Conservation (phyloP, 2,113 vertebrate genomes). For the Varanus komodoensis region DNA sequence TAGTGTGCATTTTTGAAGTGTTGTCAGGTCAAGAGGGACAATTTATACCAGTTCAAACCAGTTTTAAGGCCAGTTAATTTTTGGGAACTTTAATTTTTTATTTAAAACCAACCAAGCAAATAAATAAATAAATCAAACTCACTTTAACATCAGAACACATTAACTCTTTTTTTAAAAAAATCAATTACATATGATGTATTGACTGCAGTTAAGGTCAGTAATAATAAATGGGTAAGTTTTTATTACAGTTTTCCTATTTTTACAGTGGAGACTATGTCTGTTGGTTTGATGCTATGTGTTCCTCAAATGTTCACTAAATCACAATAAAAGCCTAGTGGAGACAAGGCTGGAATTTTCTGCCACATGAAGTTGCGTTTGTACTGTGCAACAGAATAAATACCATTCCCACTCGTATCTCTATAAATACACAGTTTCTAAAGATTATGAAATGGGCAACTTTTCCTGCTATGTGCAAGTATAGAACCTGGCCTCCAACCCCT, state of each 20-base stretch:
- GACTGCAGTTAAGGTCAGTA: neutral
- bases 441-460: slow-evolving; percentile 57
- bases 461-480: slow-evolving; percentile 68
- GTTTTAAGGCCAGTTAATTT: neutral
- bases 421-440: slow-evolving; percentile 29
- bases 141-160: neutral
- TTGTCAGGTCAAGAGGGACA: neutral
- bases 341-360: slow-evolving; percentile 40
- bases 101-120: neutral
- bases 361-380: neutral
- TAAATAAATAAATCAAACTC: neutral
- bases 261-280: neutral
- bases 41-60: neutral
- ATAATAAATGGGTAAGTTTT: neutral
- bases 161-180: too few species aligned
- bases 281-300: neutral
- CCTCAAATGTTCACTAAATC: neutral
- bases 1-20: neutral
- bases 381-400: slow-evolving; percentile 23
- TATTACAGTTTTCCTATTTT: neutral
- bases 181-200: too few species aligned
- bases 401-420: slow-evolving; percentile 19
- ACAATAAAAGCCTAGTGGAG: neutral
- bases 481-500: slow-evolving; percentile 67
- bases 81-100: neutral